Base-by-base conservation (phyloP, 2,888 invertebrate species). In the Syrista parreyssii region DNA sequence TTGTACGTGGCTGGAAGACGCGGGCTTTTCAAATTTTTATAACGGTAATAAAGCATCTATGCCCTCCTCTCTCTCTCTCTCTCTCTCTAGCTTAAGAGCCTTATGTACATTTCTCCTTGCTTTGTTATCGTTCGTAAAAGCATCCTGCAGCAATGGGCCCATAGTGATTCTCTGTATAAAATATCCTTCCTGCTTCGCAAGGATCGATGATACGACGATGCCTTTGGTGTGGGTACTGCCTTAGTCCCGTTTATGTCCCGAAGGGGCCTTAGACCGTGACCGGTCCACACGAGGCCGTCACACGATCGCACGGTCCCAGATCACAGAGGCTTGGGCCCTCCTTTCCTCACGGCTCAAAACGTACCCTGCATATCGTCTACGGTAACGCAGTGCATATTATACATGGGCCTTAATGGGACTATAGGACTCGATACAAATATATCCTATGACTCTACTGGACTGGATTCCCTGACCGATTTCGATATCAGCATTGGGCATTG, bases 401-500 rank as follows among this genome's bases (percentile, higher is more conserved):
- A 55, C 69, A 30, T 69, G 31, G 35, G 71, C 76, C 80, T 81
- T 79, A 81, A 81, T 83, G 84, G 84, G 82, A 85, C 80, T 80
- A 73, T 79, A 15, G 32, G 31, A 71, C 31, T 15, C 31, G 31
- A 71, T 33, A 33, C 31, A 15, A 71, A 55, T 55, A 23, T 55
- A 80, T n/a, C n/a, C 78, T 81, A 80, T 83, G 83, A 78, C 76
- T 81, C 77, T 78, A 84, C 80, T 86, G 86, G 85, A 86, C 86
- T 83, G 86, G 85, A 87, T 87, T 87, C 86, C 83, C 87, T 84
- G 87, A 87, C 87, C 87, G 87, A 87, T 87, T 87, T 86, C 84
- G 83, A 84, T 83, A 78, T 81, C 78, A 31, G 71, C 71, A 75
- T 33, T 31, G 32, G 31, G 71, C 31, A 71, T 71, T 71, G 71